Evolutionary conservation across 2,888 invertebrate genomes (phyloP).

Genomic region (Andrena trimmerana): DNA sequence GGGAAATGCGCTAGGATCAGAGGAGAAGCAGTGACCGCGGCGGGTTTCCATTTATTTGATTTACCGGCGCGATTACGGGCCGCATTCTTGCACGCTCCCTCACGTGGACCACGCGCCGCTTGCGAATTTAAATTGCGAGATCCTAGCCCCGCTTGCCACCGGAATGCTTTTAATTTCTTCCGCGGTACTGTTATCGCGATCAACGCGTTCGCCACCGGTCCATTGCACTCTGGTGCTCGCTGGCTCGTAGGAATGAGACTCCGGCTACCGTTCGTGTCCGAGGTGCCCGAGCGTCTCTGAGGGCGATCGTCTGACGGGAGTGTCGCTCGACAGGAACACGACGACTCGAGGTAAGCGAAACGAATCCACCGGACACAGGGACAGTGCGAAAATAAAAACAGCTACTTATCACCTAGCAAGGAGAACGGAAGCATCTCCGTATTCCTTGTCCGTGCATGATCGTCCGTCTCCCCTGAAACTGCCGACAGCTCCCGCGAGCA

Average conservation of each 20-base stretch:
- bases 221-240: not conserved
- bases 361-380: no score
- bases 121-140: slow-evolving; percentile 53
- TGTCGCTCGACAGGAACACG: slow-evolving; percentile 24
- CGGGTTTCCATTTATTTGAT: slow-evolving; percentile 24
- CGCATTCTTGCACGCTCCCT: slow-evolving; percentile 51
- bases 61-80: slow-evolving; percentile 25
- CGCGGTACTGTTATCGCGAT: slow-evolving; percentile 37
- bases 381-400: no score
- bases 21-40: not conserved
- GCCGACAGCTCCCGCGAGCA: not conserved
- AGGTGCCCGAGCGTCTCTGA: not conserved
- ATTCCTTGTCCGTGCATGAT: not conserved
- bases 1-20: not conserved
- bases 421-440: no score
- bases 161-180: slow-evolving; percentile 55
- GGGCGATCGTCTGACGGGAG: not conserved
- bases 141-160: slow-evolving; percentile 35
- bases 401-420: not conserved
- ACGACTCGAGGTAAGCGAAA: not conserved
- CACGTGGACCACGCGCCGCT: slow-evolving; percentile 37
- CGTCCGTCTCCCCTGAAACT: not conserved
- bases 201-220: slow-evolving; percentile 6
- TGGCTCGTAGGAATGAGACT: slow-evolving; percentile 25
- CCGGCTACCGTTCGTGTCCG: not conserved